Evolutionary conservation across 2,888 invertebrate species (phyloP), one percentile per base, ranked within the genome.

Genomic region (Caenorhabditis zanzibari): DNA sequence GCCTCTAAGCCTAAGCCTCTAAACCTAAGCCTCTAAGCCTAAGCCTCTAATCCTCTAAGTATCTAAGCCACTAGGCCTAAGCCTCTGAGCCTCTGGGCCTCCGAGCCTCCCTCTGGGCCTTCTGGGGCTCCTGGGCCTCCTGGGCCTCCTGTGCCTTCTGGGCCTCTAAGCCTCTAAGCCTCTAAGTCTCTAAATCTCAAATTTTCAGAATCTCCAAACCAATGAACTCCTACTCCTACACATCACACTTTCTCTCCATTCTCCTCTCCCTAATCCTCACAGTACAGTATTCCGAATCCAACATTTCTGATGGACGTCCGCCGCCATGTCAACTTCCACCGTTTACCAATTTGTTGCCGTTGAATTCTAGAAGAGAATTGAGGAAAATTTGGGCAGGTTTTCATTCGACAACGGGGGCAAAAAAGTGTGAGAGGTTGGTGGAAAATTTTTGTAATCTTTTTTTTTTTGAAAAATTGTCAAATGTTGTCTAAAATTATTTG

Each of bases 311-410:
- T 24, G 77, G 77, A 16, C 52, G 77, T 6, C 61, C 77, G 4
- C 79, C 79, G 3, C 58, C 58, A 10, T 84, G 84, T 28, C 69
- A 81, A 19, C 54, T 84, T 5, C 84, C 84, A 1, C 64, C 80
- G 10, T 84, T 84, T 63, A 84, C 84, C 14, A 84, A 84, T 63
- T 38, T 81, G 19, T 38, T 84, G n/a, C 81, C 84, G 12, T n/a
- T 84, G 41, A 80, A 81, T 61, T 72, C 68, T 5, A 72, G 84
- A 56, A 22, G 84, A 73, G 84, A 84, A n/a, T 32, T 84, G 19
- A 32, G 84, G 4, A 84, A 84, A 61, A 84, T 84, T 1, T 84
- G 84, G 84, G 64, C 84, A 0, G 84, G 84, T 5, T 84, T 84
- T 54, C 76, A 81, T 41, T 79, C 80, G 49, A 63, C 81, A 24